Conservation (phyloP, 2,797 vertebrate species). For the Echeneis naucrates region DNA sequence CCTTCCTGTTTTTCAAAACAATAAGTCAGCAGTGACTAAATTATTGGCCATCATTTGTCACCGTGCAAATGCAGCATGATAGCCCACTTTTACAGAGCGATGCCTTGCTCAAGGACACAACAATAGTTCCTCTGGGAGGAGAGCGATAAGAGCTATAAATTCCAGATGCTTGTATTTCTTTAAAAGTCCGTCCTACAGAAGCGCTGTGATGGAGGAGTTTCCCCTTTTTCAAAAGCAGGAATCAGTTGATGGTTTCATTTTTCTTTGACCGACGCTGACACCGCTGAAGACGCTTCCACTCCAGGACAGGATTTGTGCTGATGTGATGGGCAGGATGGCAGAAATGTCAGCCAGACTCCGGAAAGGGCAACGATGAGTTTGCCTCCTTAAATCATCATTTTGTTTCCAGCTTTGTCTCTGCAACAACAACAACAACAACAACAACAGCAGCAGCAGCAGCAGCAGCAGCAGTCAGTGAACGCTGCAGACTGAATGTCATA, state of each 20-base stretch:
- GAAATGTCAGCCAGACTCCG: slow-evolving; percentile 54
- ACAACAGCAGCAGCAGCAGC: no score
- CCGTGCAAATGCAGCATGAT: neutral
- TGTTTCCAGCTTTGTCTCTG: slow-evolving; percentile 27
- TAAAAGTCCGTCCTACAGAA: neutral
- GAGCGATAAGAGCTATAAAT: neutral
- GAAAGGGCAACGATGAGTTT: slow-evolving; percentile 53
- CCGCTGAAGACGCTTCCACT: slow-evolving; percentile 20
- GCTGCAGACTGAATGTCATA: no score
- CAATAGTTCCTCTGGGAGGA: neutral
- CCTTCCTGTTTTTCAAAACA: no score
- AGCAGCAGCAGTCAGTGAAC: no score
- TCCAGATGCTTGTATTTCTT: neutral
- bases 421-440: no score
- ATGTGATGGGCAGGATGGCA: slow-evolving; percentile 55
- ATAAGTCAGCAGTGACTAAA: no score
- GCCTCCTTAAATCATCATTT: slow-evolving; percentile 47
- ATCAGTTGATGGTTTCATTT: slow-evolving; percentile 11
- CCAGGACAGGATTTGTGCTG: slow-evolving; percentile 40
- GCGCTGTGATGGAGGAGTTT: neutral
- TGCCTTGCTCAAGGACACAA: neutral
- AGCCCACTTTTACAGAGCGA: neutral
- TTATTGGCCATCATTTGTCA: neutral
- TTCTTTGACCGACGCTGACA: slow-evolving; percentile 29
- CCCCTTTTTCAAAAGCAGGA: neutral